These are phyloP conservation scores for Chrysocyon brachyurus DNA, from an alignment of 2,797 vertebrate genomes.

Conservation along the genomic window DNA sequence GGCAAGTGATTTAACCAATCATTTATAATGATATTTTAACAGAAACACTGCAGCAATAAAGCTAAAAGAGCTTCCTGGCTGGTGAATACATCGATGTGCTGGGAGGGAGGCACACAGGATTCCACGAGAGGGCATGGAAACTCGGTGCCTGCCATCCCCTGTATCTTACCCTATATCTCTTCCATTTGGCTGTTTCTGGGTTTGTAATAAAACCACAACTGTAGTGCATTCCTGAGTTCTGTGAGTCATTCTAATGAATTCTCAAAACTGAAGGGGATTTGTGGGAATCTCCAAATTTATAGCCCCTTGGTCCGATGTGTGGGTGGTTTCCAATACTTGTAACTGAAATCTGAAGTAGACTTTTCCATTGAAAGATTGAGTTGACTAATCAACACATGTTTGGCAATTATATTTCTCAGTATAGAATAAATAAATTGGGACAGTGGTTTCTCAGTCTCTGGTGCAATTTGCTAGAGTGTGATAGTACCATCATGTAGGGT, in stretches of 20 bases:
- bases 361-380: neutral
- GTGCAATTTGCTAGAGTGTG: neutral
- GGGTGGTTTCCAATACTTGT: neutral
- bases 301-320: neutral
- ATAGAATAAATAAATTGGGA: neutral
- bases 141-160: neutral
- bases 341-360: neutral
- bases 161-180: neutral
- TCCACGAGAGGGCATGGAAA: accelerated
- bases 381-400: too few species aligned
- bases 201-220: neutral
- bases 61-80: neutral
- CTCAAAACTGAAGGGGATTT: neutral
- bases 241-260: neutral
- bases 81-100: neutral
- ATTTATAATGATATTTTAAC: neutral
- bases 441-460: neutral
- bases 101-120: neutral
- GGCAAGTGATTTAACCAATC: neutral
- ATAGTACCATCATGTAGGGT: too few species aligned
- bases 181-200: neutral
- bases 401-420: neutral
- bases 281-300: neutral
- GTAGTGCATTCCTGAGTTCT: neutral
- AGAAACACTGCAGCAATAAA: neutral